Conservation (phyloP, 1,140 invertebrate genomes). For the Euura lappo region DNA sequence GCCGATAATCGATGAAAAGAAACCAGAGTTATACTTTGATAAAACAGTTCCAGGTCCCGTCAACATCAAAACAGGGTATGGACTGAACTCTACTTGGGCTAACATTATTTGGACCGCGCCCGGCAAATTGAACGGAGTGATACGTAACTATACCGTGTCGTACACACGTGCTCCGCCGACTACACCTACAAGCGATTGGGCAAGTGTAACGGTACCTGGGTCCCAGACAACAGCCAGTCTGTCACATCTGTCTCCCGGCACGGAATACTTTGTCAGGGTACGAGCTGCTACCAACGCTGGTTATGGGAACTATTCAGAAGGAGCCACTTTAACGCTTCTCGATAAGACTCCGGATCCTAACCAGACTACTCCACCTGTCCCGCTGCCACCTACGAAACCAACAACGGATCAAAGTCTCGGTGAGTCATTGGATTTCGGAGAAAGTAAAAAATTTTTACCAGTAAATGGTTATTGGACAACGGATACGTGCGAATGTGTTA, state of each 20-base stretch:
- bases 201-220: constrained; percentile 51
- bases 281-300: constrained; percentile 63
- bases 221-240: constrained; percentile 53
- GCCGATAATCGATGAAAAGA: constrained; percentile 14
- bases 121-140: constrained; percentile 55
- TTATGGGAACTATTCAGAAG: constrained; percentile 56
- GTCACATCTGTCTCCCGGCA: constrained; percentile 54
- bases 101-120: constrained; percentile 62
- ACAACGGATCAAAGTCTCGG: constrained; percentile 57
- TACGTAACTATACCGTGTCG: constrained; percentile 57
- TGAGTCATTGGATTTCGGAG: constrained; percentile 28
- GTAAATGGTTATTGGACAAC: constrained; percentile 14
- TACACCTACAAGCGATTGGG: constrained; percentile 49
- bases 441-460: constrained; percentile 13
- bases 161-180: constrained; percentile 50
- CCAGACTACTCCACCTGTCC: no score
- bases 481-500: neutral
- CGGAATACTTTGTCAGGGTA: constrained; percentile 62
- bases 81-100: constrained; percentile 56
- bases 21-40: constrained; percentile 24
- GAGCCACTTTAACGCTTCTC: constrained; percentile 33
- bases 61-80: constrained; percentile 59
- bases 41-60: constrained; percentile 60
- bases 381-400: constrained; percentile 26
- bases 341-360: no score